A percentile compares a stretch with the other conserved stretches of the same genome.
Conservation (phyloP, 2,888 invertebrate species). For the Bugulina stolonifera region DNA sequence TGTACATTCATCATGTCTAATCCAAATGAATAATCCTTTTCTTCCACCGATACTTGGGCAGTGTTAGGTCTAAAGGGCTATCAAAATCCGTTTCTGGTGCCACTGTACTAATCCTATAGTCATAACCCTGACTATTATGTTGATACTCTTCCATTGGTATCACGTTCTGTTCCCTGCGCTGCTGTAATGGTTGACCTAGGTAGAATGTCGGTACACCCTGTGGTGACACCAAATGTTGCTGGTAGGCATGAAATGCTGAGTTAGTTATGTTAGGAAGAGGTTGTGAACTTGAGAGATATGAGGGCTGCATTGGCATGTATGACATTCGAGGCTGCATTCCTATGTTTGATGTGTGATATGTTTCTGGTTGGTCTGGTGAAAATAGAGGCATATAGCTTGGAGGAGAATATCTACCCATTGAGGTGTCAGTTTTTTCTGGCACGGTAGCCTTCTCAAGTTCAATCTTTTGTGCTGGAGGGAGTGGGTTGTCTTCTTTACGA, state of each 20-base stretch:
- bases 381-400: background rate
- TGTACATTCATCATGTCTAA: too few species aligned
- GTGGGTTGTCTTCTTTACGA: background rate
- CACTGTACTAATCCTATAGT: background rate
- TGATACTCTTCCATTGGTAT: background rate
- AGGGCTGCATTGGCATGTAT: background rate
- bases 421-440: background rate
- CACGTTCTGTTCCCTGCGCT: too few species aligned
- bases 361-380: background rate
- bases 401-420: background rate
- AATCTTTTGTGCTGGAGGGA: background rate
- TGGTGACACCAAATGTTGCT: background rate
- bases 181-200: background rate
- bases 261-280: background rate
- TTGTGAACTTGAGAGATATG: background rate
- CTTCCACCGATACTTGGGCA: background rate
- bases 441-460: background rate
- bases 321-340: background rate
- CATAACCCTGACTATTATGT: background rate
- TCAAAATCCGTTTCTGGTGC: background rate
- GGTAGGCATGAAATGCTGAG: background rate
- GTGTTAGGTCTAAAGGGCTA: background rate
- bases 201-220: background rate
- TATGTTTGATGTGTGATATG: background rate
- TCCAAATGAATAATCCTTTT: too few species aligned